phyloP scores from a whole-genome alignment of 2,113 vertebrate species.

The Solea solea region DNA sequence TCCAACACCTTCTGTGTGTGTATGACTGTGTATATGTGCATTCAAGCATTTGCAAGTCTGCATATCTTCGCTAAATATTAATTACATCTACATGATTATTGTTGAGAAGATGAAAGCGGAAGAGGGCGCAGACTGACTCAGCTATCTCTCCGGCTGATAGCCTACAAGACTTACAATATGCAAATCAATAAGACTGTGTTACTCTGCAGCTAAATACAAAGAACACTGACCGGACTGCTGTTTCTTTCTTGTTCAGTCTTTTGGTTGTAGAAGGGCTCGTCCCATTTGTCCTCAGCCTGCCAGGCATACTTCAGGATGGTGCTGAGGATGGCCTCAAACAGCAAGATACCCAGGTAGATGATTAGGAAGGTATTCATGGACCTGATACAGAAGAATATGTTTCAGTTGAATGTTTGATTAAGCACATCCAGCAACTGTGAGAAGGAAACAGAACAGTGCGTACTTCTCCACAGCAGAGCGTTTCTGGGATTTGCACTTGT shows the following conservation, averaged over 20 bases:
- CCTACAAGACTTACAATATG: conserved; percentile 2
- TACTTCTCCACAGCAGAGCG: conserved; percentile 99
- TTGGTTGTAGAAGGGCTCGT: conserved; percentile 95
- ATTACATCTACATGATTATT: too few relatives aligned
- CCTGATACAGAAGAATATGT: conserved; percentile 71
- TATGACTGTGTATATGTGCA: too few relatives aligned
- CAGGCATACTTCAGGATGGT: conserved; percentile 97
- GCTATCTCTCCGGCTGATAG: conserved; percentile 23
- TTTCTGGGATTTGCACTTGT: conserved; percentile 99
- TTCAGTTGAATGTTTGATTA: neutral
- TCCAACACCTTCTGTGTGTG: too few relatives aligned
- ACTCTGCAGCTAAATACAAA: neutral
- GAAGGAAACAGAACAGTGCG: conserved; percentile 41
- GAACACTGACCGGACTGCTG: conserved; percentile 84
- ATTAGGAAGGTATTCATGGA: conserved; percentile 99
- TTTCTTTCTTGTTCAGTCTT: conserved; percentile 95
- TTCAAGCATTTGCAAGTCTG: too few relatives aligned
- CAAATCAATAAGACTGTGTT: conserved; percentile 39
- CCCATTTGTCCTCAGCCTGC: conserved; percentile 93
- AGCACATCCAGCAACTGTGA: neutral
- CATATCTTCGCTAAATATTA: too few relatives aligned
- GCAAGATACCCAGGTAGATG: conserved; percentile 95
- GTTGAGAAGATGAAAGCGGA: neutral
- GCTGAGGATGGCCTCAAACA: conserved; percentile 94
- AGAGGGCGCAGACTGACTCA: neutral